A percentile compares a stretch with the other conserved stretches of the same genome.
phyloP scores from a whole-genome alignment of 2,888 invertebrate species.

The Agriotes lineatus region DNA sequence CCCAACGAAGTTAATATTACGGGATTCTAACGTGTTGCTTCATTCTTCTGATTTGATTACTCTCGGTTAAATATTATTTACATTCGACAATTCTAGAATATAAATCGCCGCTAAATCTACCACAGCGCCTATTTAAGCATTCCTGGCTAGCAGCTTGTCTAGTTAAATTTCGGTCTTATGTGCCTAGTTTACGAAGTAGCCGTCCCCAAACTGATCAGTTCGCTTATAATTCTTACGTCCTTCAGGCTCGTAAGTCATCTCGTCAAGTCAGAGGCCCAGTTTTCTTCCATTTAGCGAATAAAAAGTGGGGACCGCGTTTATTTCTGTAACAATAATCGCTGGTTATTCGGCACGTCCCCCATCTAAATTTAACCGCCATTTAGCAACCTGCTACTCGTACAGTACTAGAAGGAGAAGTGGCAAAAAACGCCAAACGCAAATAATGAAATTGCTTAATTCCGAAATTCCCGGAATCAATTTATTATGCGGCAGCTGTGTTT shows the following conservation, averaged over 20 bases:
- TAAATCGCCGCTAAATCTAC: not conserved
- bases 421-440: conserved; percentile 16
- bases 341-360: not conserved
- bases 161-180: conserved; percentile 17
- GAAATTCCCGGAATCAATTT: conserved; percentile 30
- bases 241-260: too few species aligned
- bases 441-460: conserved; percentile 23
- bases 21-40: too few species aligned
- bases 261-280: too few species aligned
- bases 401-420: not conserved
- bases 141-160: not conserved
- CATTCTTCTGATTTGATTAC: not conserved
- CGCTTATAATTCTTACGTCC: too few species aligned
- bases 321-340: conserved; percentile 19
- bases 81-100: not conserved
- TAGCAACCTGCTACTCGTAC: not conserved
- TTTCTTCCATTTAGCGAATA: not conserved
- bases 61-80: not conserved
- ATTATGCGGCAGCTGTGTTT: conserved; percentile 35
- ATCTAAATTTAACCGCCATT: not conserved
- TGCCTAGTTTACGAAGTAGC: conserved; percentile 5
- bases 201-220: not conserved
- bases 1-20: too few species aligned
- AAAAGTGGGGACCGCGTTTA: not conserved
- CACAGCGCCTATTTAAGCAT: not conserved